Evolutionary conservation across 2,113 vertebrate genomes (phyloP), one percentile per base, ranked within the genome.

Genomic region (Cavia porcellus): DNA sequence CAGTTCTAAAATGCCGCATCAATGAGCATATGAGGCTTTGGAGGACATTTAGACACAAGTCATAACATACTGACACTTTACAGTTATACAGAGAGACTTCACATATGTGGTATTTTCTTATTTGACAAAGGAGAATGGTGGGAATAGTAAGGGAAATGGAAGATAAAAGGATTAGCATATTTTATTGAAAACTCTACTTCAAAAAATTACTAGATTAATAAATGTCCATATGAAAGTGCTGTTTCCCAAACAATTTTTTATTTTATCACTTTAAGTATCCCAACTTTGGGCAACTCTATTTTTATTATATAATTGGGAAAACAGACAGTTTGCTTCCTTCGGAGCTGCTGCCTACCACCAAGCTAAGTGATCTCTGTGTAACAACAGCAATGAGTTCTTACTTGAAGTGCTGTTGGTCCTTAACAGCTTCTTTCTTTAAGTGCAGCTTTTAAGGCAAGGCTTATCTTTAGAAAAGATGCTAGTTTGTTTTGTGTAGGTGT

Each of bases 51-150:
- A 68, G 32, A n/a, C 5, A n/a, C 32, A 35, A 19, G 10, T n/a
- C 38, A 42, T 42, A 42, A 11, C 38, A 47, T 52, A 66, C 7
- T 85, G 42, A n/a, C 28, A 72, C 92, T 55, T 90, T 3, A 42
- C 55, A 81, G 0, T 74, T 74, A 57, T 81, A 86, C 4, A 38
- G 45, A 90, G 55, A 81, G 55, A 50, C 72, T 81, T 90, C 38
- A 45, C 7, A 52, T 93, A 42, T 25, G 59, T 96, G 38, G 6
- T 38, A 11, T 62, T 84, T 87, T 86, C n/a, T 86, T 22, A 55
- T 86, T 90, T 90, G 72, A 86, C 86, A 90, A 90, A 90, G 86
- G 45, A 81, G 45, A 93, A 32, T 72, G 59, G 68, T 70, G 77
- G n/a, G 30, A 83, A 66, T 77, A 24, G 25, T 30, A 81, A 86